A percentile compares a stretch with the other conserved stretches of the same genome.
These are phyloP conservation scores for Eubasilissa splendida DNA, from an alignment of 2,888 invertebrate genomes.

Conservation along the genomic window DNA sequence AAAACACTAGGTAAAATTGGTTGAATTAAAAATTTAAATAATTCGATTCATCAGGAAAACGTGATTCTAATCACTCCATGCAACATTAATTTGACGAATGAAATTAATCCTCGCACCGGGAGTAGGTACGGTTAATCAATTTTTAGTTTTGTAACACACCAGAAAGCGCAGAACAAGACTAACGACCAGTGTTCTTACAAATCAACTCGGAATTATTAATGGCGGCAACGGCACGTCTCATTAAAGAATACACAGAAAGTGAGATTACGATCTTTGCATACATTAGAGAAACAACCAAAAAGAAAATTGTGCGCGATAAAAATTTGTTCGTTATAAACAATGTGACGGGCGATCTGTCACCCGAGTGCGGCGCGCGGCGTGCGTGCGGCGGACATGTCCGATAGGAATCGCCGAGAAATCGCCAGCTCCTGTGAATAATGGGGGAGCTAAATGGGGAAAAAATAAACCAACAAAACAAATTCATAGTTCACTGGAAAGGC, in stretches of 20 bases:
- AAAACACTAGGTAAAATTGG: background rate
- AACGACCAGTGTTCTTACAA: slow-evolving; percentile 29
- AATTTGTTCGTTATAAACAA: slow-evolving; percentile 57
- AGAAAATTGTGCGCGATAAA: slow-evolving; percentile 47
- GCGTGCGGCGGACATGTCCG: slow-evolving; percentile 50
- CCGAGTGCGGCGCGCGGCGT: background rate
- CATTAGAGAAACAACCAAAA: slow-evolving; percentile 49
- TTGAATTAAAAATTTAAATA: slow-evolving; percentile 40
- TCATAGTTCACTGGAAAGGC: slow-evolving; percentile 58
- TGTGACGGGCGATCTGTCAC: slow-evolving; percentile 55
- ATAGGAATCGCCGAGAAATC: slow-evolving; percentile 57
- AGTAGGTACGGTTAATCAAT: slow-evolving; percentile 21
- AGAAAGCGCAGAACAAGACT: slow-evolving; percentile 13
- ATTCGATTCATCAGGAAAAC: slow-evolving; percentile 23
- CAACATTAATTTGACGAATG: slow-evolving; percentile 37
- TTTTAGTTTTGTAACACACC: slow-evolving; percentile 11
- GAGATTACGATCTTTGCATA: slow-evolving; percentile 55
- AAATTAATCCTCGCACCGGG: slow-evolving; percentile 23
- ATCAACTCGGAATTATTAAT: slow-evolving; percentile 36
- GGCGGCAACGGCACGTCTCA: slow-evolving; percentile 50
- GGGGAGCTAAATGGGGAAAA: slow-evolving; percentile 46
- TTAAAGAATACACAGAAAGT: slow-evolving; percentile 54
- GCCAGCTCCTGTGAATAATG: slow-evolving; percentile 55
- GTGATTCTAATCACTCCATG: slow-evolving; percentile 16
- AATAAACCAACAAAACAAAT: slow-evolving; percentile 57